Evolutionary conservation across 2,797 vertebrate genomes (phyloP), one percentile per base, ranked within the genome.

Genomic region (Falco columbarius): DNA sequence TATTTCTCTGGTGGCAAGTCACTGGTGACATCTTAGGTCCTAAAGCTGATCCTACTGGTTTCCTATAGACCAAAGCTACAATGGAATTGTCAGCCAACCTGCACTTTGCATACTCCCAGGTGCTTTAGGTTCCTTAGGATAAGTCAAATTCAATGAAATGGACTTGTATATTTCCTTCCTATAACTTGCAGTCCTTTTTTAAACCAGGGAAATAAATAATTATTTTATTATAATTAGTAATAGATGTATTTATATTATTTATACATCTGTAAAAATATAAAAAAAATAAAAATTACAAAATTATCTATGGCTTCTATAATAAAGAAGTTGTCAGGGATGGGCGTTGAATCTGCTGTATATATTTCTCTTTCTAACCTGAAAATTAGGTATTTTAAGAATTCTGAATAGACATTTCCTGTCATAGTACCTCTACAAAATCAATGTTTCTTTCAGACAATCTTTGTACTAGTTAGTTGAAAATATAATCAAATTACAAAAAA

Each of bases 51-150:
- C 30, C 23, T 79, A 20, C 29, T 58, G 7, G 3, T 90, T 90
- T 89, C 9, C 18, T 81, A 7, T 7, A 74, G 36, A 51, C 4
- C 12, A 54, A 71, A 77, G 3, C 11, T 63, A 19, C 29, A 54
- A 63, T 3, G 14, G 27, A 70, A 74, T 42, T 58, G 21, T 38
- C 11, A 38, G 9, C 7, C 81, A 12, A 65, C 10, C 18, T 54
- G 20, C 3, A 29, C 13, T 34, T 81, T 29, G 3, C 27, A 21
- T 51, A 9, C 1, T 19, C 3, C 6, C 17, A 30, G 23, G 2
- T 30, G 4, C 10, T 62, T 46, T 56, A 81, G 1, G 3, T 54
- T 71, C 10, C 27, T 29, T 12, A 3, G 36, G 6, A 32, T 21
- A 52, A 65, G 11, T 5, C 6, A 61, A 72, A 54, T 79, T 49